Evolutionary conservation across 2,888 invertebrate genomes (phyloP).

Genomic region (Lithophane semibrunnea): DNA sequence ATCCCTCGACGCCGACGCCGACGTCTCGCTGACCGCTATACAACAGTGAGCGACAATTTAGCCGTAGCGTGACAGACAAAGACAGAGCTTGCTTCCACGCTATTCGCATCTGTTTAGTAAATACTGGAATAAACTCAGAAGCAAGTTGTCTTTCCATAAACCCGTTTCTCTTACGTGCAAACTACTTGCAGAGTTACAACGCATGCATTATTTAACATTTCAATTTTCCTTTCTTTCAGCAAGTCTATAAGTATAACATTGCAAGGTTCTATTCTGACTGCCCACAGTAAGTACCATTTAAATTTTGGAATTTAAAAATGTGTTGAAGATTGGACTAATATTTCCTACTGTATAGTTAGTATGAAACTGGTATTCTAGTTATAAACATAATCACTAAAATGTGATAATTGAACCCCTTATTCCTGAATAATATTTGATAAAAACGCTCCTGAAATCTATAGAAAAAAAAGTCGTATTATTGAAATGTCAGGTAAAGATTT

Average conservation of each 20-base stretch:
- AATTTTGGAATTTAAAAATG: conserved; percentile 62
- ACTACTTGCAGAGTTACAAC: not conserved
- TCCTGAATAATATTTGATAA: conserved; percentile 33
- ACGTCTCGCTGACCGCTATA: no score
- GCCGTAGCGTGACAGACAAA: not conserved
- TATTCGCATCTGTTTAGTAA: not conserved
- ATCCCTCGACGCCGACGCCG: no score
- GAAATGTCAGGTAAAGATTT: conserved; percentile 47
- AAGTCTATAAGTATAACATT: not conserved
- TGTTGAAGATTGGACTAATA: conserved; percentile 67
- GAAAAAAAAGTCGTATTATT: conserved; percentile 21
- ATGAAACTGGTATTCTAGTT: conserved; percentile 71
- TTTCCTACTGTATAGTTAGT: conserved; percentile 73
- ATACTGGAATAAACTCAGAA: not conserved
- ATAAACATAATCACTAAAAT: conserved; percentile 78
- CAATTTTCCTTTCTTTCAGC: not conserved
- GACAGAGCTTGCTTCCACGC: not conserved
- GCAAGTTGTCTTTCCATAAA: not conserved
- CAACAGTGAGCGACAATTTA: no score
- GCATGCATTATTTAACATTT: not conserved
- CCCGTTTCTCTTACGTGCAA: not conserved
- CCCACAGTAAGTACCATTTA: conserved; percentile 48
- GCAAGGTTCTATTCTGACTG: not conserved
- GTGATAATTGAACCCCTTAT: conserved; percentile 75
- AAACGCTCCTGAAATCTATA: conserved; percentile 37